phyloP scores from a whole-genome alignment of 2,888 invertebrate genomes.

The Macrophya annulata region DNA sequence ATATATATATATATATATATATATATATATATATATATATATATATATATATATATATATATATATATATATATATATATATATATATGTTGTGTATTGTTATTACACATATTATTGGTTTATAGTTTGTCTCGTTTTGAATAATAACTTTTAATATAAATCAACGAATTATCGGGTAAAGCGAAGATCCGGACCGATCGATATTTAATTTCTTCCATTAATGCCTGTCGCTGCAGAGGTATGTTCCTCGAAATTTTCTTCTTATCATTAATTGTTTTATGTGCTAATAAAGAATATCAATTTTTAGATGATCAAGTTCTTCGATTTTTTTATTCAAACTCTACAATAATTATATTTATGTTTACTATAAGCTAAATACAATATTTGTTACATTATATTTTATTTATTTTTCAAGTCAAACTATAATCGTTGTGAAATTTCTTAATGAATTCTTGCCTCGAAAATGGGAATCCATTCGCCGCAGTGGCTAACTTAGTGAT shows the following conservation, averaged over 20 bases:
- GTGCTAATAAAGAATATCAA: background rate
- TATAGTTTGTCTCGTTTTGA: background rate
- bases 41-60: background rate
- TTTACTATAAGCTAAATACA: background rate
- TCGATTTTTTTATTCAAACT: background rate
- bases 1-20: background rate
- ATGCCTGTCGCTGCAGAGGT: conserved; percentile 40
- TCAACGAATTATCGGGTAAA: background rate
- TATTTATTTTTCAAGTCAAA: background rate
- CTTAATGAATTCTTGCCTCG: background rate
- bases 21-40: background rate
- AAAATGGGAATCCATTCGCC: background rate
- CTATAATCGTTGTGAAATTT: background rate
- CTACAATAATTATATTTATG: conserved; percentile 2
- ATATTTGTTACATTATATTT: background rate
- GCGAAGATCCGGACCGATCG: conserved; percentile 26
- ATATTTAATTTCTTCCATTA: conserved; percentile 38
- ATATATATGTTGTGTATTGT: background rate
- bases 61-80: too few species aligned
- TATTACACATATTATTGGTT: background rate
- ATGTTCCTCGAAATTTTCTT: conserved; percentile 7
- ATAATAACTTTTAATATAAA: background rate
- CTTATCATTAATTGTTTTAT: background rate
- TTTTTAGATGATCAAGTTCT: background rate
- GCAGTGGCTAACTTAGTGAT: conserved; percentile 1